phyloP scores from a whole-genome alignment of 2,113 vertebrate species.

The Fulmarus glacialis region DNA sequence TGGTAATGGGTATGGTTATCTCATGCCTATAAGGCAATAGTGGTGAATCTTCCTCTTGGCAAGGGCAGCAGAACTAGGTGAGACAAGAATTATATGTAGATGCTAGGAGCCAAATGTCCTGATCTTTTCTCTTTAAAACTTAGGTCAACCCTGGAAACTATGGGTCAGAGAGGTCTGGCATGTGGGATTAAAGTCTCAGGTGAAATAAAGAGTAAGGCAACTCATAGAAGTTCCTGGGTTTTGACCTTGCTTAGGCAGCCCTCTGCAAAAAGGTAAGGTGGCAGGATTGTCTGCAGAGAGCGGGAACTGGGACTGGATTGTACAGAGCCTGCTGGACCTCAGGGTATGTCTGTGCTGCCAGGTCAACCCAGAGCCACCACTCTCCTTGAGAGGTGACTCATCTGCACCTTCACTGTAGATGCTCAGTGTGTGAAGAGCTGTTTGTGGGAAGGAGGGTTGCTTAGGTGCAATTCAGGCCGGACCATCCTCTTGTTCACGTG shows the following conservation, averaged over 20 bases:
- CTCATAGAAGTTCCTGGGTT: background rate
- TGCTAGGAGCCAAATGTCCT: background rate
- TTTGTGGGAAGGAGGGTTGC: background rate
- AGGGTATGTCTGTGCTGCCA: background rate
- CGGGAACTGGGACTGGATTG: background rate
- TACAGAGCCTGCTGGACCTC: background rate
- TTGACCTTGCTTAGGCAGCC: background rate
- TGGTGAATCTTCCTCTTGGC: constrained; percentile 28
- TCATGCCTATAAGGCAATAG: background rate
- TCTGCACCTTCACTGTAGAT: background rate
- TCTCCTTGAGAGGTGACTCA: background rate
- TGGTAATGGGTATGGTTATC: constrained; percentile 12
- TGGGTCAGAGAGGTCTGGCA: background rate
- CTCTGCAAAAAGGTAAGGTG: background rate
- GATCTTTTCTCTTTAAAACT: background rate
- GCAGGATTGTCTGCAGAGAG: background rate
- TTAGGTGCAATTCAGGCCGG: background rate
- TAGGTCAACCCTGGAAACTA: background rate
- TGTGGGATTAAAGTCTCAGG: background rate
- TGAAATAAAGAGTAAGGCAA: background rate
- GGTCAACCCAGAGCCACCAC: background rate
- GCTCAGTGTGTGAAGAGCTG: background rate
- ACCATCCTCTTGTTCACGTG: background rate
- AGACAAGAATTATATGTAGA: background rate
- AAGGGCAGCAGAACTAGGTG: background rate